A percentile compares a stretch with the other conserved stretches of the same genome.
Evolutionary conservation across 2,113 vertebrate genomes (phyloP).

Genomic region (Coptodon rendalli): DNA sequence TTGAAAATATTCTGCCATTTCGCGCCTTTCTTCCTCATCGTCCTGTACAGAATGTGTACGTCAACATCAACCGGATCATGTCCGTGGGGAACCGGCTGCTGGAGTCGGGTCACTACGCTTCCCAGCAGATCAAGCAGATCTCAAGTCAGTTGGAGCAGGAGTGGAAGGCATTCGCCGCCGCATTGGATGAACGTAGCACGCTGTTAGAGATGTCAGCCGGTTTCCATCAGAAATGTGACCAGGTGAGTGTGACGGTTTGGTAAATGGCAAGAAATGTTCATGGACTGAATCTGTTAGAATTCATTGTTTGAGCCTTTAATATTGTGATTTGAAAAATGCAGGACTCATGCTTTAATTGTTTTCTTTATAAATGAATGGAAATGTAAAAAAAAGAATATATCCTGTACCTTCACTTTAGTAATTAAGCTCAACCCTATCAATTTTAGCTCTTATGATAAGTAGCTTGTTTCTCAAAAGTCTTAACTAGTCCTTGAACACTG

Average conservation of each 20-base stretch:
- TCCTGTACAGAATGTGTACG: constrained; percentile 86
- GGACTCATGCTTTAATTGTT: not conserved
- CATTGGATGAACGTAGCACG: constrained; percentile 94
- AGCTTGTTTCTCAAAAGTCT: not conserved
- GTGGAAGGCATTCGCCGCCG: constrained; percentile 96
- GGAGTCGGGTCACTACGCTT: constrained; percentile 95
- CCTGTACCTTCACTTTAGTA: not conserved
- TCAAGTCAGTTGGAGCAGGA: constrained; percentile 93
- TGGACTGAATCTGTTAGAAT: not conserved
- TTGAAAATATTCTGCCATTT: not conserved
- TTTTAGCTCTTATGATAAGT: not conserved
- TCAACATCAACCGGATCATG: constrained; percentile 99
- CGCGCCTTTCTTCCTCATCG: rapidly evolving
- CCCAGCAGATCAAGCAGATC: constrained; percentile 97
- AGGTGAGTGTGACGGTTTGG: constrained; percentile 69
- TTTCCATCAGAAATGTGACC: constrained; percentile 97
- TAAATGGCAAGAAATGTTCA: not conserved
- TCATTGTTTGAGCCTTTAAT: not conserved
- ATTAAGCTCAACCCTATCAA: not conserved
- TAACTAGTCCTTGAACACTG: not conserved
- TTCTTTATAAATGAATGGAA: not conserved
- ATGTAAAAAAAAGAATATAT: not conserved
- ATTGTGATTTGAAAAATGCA: not conserved
- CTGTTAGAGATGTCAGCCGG: constrained; percentile 94
- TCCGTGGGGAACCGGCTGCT: constrained; percentile 94